Percentiles rank a stretch among this genome's conserved stretches.
phyloP scores from a whole-genome alignment of 2,797 vertebrate species.

The Myotis vivesi region DNA sequence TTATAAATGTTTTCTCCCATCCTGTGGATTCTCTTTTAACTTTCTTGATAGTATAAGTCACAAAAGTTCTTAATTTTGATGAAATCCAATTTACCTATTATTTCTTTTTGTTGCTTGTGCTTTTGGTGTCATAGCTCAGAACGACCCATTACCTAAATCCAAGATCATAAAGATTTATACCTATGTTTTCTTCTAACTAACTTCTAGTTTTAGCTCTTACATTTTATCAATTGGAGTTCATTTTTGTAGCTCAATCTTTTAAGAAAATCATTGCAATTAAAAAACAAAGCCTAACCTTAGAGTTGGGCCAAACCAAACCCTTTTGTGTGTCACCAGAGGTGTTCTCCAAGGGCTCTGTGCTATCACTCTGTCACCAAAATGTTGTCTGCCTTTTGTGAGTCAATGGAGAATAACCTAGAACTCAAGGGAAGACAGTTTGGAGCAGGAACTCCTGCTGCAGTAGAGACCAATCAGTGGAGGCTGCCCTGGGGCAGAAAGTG shows the following conservation, averaged over 20 bases:
- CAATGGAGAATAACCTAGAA: not conserved
- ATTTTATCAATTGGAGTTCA: slow-evolving; percentile 4
- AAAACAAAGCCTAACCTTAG: not conserved
- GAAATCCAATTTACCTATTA: slow-evolving; percentile 21
- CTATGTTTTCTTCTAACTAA: slow-evolving; percentile 13
- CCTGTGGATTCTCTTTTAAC: not conserved
- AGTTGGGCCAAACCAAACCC: not conserved
- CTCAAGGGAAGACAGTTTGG: not conserved
- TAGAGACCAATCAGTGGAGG: not conserved
- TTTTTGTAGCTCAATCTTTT: not conserved
- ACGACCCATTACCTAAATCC: slow-evolving; percentile 2
- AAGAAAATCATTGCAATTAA: slow-evolving; percentile 8
- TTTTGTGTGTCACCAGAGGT: not conserved
- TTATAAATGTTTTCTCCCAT: slow-evolving; percentile 7
- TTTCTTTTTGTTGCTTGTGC: not conserved
- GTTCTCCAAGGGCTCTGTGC: not conserved
- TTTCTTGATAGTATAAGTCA: not conserved
- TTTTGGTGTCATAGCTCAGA: slow-evolving; percentile 18
- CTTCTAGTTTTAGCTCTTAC: slow-evolving; percentile 12
- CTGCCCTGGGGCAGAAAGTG: not conserved
- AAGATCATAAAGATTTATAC: slow-evolving; percentile 36
- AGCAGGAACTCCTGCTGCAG: not conserved
- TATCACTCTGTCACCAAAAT: not conserved
- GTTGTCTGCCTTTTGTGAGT: not conserved
- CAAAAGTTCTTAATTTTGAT: slow-evolving; percentile 27